Percentiles rank a stretch among this genome's conserved stretches.
Conservation (phyloP, 2,888 invertebrate species). For the Plusia festucae region DNA sequence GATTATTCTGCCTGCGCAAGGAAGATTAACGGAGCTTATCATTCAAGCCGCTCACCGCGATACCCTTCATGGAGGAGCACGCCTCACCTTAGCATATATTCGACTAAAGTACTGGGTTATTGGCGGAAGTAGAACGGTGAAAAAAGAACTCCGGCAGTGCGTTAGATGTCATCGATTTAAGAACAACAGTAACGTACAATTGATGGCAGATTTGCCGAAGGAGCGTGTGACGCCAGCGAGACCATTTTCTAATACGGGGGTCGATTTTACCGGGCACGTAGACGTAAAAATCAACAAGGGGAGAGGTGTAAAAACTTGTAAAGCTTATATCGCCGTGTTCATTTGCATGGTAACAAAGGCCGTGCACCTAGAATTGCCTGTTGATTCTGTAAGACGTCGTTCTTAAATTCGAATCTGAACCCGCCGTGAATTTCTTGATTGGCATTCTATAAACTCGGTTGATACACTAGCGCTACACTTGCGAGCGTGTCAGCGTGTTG, state of each 20-base stretch:
- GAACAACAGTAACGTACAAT: conserved; percentile 7
- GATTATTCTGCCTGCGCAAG: too few relatives aligned
- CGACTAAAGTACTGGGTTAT: conserved; percentile 17
- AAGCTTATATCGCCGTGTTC: conserved; percentile 19
- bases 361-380: conserved; percentile 26
- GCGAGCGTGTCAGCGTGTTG: too few relatives aligned
- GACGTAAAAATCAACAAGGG: conserved; percentile 29
- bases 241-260: conserved; percentile 17
- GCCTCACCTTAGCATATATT: conserved; percentile 16
- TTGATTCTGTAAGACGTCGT: too few relatives aligned
- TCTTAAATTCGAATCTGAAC: too few relatives aligned
- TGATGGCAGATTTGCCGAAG: conserved; percentile 18
- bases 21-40: too few relatives aligned
- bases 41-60: conserved; percentile 11
- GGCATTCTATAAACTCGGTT: too few relatives aligned
- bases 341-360: conserved; percentile 28
- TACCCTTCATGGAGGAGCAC: conserved; percentile 15
- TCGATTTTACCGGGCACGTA: conserved; percentile 25
- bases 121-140: conserved; percentile 18
- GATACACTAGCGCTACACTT: too few relatives aligned
- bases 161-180: conserved; percentile 20
- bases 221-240: conserved; percentile 11
- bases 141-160: conserved; percentile 23
- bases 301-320: conserved; percentile 17
- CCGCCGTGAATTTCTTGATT: too few relatives aligned